Evolutionary conservation across 1,140 invertebrate species (phyloP), one percentile per base, ranked within the genome.

Genomic region (Pissodes strobi): DNA sequence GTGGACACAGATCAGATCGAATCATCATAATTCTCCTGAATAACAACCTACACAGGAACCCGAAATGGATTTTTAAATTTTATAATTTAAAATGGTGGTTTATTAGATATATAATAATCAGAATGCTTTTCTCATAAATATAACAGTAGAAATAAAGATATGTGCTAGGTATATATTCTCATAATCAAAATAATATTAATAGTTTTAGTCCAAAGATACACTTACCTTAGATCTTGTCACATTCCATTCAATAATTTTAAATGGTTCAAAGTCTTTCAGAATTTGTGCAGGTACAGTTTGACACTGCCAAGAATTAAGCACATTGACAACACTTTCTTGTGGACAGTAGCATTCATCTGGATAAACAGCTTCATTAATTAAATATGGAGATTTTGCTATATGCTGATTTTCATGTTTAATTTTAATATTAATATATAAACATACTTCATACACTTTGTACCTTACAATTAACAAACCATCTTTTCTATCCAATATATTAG

Each of bases 341-440:
- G 93, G 93, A 77, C 95, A 98, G 67, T 91, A 79, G 79, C 95
- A 97, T 60, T 91, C 86, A 70, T 96, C 94, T 70, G 91, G 84
- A 73, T 90, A 88, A 22, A 94, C 79, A 30, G 82, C 80, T 65
- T 86, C 88, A 91, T 71, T 56, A 81, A 84, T 81, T 58, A 76
- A 73, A 73, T 88, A 89, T 9, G 90, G 90, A 18, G 88, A 90
- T 2, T 86, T 75, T 23, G 81, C 82, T 6, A 94, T 78, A 77
- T 88, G 85, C 66, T 84, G 75, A 69, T 83, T 83, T 67, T 88
- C 86, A 72, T 89, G 88, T 71, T 82, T 85, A 12, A 96, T 74
- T 69, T 80, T 80, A 61, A 98, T 89, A 64, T 83, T 77, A 13
- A 95, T 76, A 75, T 89, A 82, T 30, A 81, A 78, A 74, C 92